Percentiles rank a stretch among this genome's conserved stretches.
Conservation (phyloP, 2,888 invertebrate genomes). For the Melinopterus prodromus region DNA sequence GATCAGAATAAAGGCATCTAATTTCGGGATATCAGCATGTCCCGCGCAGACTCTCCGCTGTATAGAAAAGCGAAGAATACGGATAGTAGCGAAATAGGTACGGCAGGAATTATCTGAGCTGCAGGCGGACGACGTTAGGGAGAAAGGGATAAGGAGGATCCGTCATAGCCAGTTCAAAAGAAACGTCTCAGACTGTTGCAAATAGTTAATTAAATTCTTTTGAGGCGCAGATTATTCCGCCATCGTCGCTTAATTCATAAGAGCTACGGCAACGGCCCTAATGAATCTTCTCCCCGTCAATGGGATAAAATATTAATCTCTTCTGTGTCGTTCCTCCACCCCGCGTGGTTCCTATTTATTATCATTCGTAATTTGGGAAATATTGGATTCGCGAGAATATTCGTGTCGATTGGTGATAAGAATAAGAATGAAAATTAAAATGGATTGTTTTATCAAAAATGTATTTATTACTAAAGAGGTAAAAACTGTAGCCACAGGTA, state of each 20-base stretch:
- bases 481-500: no score
- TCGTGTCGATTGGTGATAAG: background rate
- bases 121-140: slow-evolving; percentile 8
- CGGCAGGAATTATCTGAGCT: slow-evolving; percentile 18
- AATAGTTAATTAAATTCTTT: slow-evolving; percentile 37
- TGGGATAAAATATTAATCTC: slow-evolving; percentile 16
- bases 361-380: background rate
- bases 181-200: slow-evolving; percentile 31
- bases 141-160: slow-evolving; percentile 18
- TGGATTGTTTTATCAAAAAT: no score
- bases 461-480: no score
- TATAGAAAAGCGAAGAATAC: background rate
- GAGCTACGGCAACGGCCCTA: slow-evolving; percentile 5
- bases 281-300: slow-evolving; percentile 17
- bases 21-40: background rate
- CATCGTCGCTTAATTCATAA: slow-evolving; percentile 15
- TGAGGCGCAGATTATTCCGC: slow-evolving; percentile 14
- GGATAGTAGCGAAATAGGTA: slow-evolving; percentile 13
- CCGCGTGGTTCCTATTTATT: background rate
- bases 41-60: background rate
- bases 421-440: background rate
- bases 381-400: background rate
- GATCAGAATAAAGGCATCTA: background rate
- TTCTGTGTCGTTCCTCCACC: background rate
- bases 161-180: slow-evolving; percentile 21